phyloP scores from a whole-genome alignment of 2,113 vertebrate genomes.

The Plecturocebus donacophilus region DNA sequence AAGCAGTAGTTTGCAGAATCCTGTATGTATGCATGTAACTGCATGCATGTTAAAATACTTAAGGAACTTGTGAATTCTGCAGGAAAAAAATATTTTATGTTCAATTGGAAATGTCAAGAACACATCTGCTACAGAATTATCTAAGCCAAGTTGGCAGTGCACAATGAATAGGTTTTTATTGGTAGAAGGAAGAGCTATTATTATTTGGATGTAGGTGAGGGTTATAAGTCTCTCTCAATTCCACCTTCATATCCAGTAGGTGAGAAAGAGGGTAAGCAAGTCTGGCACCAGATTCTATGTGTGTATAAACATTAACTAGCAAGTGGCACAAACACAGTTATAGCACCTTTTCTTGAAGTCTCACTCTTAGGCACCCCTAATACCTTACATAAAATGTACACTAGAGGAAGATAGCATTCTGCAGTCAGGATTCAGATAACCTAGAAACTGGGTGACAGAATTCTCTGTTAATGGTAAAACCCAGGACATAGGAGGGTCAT shows the following conservation, averaged over 20 bases:
- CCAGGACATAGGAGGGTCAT: neutral
- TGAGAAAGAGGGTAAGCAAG: neutral
- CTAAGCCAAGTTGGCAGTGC: neutral
- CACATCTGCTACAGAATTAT: neutral
- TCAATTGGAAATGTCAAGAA: slow-evolving; percentile 7
- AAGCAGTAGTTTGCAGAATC: neutral
- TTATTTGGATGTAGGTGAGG: neutral
- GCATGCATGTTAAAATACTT: neutral
- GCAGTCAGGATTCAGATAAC: neutral
- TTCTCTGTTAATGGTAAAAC: slow-evolving; percentile 1
- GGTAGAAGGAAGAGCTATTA: neutral
- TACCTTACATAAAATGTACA: neutral
- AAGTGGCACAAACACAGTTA: neutral
- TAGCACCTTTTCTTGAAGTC: no score
- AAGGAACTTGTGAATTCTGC: neutral
- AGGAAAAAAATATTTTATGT: slow-evolving; percentile 1
- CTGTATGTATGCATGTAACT: neutral
- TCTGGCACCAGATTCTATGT: neutral
- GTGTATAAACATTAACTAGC: neutral
- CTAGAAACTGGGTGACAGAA: neutral
- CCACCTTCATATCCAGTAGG: neutral
- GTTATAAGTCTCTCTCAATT: neutral
- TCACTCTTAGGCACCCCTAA: neutral
- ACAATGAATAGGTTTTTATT: neutral
- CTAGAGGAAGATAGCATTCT: neutral